These are phyloP conservation scores for Thyatira batis DNA, from an alignment of 2,888 invertebrate species.

Conservation along the genomic window DNA sequence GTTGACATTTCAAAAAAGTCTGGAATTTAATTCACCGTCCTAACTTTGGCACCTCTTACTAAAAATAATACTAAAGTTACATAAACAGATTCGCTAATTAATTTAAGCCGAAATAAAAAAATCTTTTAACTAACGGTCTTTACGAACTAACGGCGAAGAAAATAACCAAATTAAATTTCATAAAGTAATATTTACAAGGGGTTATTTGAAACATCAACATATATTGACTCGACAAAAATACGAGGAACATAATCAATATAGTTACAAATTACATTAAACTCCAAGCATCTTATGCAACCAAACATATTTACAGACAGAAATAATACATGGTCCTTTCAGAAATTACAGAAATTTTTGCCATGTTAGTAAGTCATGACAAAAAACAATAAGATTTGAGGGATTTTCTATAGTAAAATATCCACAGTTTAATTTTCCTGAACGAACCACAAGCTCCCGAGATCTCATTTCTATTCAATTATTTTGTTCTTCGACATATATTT, in stretches of 20 bases:
- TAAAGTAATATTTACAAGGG: neutral
- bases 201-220: neutral
- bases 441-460: neutral
- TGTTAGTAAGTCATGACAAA: no score
- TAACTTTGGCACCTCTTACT: neutral
- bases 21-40: neutral
- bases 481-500: neutral
- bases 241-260: neutral
- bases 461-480: neutral
- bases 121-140: neutral
- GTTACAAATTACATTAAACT: neutral
- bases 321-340: neutral
- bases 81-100: neutral
- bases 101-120: neutral
- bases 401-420: no score
- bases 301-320: neutral
- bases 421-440: neutral
- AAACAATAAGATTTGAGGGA: no score
- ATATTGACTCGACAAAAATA: neutral
- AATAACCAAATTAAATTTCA: neutral
- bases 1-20: slow-evolving; percentile 17
- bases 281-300: neutral
- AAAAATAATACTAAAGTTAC: neutral
- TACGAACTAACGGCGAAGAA: neutral
- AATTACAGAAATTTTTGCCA: no score